phyloP scores from a whole-genome alignment of 1,140 invertebrate genomes.

The Drosophila kohkoa region DNA sequence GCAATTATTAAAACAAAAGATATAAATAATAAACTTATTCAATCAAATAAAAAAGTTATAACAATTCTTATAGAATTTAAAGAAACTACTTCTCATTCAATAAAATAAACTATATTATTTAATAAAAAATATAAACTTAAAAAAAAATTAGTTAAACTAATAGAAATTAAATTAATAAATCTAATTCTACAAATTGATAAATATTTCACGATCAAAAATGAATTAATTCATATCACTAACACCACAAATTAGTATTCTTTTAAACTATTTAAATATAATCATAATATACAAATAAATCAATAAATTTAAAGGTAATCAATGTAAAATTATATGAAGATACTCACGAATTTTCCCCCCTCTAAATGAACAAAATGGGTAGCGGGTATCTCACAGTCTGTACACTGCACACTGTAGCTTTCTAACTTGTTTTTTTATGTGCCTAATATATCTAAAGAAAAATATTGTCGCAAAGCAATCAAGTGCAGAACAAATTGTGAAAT shows the following conservation, averaged over 20 bases:
- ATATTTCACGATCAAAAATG: slow-evolving; percentile 85
- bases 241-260: slow-evolving; percentile 87
- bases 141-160: slow-evolving; percentile 69
- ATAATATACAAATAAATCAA: slow-evolving; percentile 86
- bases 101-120: slow-evolving; percentile 85
- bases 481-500: too few species aligned
- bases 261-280: slow-evolving; percentile 88
- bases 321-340: slow-evolving; percentile 87
- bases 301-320: slow-evolving; percentile 88
- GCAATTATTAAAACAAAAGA: slow-evolving; percentile 88
- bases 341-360: slow-evolving; percentile 85
- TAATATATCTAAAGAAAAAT: too few species aligned
- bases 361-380: slow-evolving; percentile 32
- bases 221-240: slow-evolving; percentile 85
- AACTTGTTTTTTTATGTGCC: too few species aligned
- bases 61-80: slow-evolving; percentile 85
- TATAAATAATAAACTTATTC: slow-evolving; percentile 87
- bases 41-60: slow-evolving; percentile 87
- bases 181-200: slow-evolving; percentile 84
- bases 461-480: too few species aligned
- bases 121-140: slow-evolving; percentile 85
- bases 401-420: too few species aligned
- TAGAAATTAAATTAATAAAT: slow-evolving; percentile 78
- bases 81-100: slow-evolving; percentile 86
- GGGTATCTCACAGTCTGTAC: too few species aligned